Base-by-base conservation (phyloP, 2,888 invertebrate genomes). In the Loripinus fragilis region DNA sequence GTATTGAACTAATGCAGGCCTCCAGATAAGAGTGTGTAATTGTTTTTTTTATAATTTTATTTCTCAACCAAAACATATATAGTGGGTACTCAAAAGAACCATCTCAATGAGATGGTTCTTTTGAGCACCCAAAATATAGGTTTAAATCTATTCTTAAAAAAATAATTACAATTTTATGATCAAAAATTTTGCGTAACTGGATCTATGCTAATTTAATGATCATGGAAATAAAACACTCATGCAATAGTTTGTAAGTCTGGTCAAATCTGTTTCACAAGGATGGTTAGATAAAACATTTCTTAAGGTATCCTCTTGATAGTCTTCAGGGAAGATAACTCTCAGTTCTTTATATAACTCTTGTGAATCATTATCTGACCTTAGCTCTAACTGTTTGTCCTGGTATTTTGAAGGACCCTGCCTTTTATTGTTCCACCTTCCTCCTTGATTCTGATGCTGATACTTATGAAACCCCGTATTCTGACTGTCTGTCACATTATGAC, bases 241-340 rank as follows among this genome's bases (percentile, higher is more conserved):
- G 68, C 86, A 85, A 71, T 88, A 90, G 78, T 90, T 89, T n/a
- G 88, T 85, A 30, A 91, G 85, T 73, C 84, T 87, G 23, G 83
- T 86, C 23, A 90, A 20, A 68, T 91, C 88, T 8, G 81, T 89
- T 80, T 90, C 91, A 42, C 28, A n/a, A 0, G 75, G 72, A 78
- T 91, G 90, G 78, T 91, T 89, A 0, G 78, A 48, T 30, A 91
- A 76, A 38, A 91, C 86, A 35, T 78, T 79, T 8, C 48, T 55
- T 12, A 91, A 79, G 23, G 76, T 85, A 5, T 82, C 74, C 30
- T 86, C 85, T 60, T 89, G 87, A 0, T 76, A 76, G 20, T 78
- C 65, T 12, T 88, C 89, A 0, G 90, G 83, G 85, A 87, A 91
- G 42, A 91, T 79, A 25, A 42, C 78, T 60, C 80, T 83, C 55